Conservation (phyloP, 2,113 vertebrate genomes). For the Haplochromis vanheusdeni region DNA sequence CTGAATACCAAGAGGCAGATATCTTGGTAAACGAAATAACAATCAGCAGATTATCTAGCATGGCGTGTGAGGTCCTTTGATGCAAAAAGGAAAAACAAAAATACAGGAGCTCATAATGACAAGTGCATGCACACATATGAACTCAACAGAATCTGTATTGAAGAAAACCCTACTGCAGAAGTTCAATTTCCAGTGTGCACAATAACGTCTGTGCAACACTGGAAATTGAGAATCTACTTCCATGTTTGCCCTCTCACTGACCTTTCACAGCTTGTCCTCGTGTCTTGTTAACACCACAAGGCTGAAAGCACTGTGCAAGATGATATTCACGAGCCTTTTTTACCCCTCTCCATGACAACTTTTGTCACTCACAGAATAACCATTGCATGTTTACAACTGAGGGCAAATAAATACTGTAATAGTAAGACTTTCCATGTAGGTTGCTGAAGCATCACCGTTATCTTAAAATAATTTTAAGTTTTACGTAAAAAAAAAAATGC, state of each 20-base stretch:
- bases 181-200: not conserved
- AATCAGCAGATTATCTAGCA: not conserved
- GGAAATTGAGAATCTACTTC: not conserved
- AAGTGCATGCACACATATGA: not conserved
- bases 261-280: constrained; percentile 18
- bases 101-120: not conserved
- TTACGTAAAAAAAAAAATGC: not conserved
- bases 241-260: constrained; percentile 13
- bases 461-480: not conserved
- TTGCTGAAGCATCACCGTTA: not conserved
- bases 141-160: not conserved
- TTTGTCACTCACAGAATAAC: not conserved
- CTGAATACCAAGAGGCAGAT: constrained; percentile 46
- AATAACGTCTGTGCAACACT: not conserved
- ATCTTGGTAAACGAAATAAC: constrained; percentile 18
- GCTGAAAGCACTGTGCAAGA: not conserved
- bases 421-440: not conserved
- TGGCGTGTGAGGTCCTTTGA: not conserved
- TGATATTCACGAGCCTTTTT: not conserved
- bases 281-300: constrained; percentile 27
- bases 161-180: not conserved
- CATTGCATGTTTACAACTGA: not conserved
- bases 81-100: not conserved
- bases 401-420: not conserved
- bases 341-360: not conserved